Evolutionary conservation across 35 echinoderm and acorn worm genomes (phyloP).

Genomic region (Eucidaris tribuloides): DNA sequence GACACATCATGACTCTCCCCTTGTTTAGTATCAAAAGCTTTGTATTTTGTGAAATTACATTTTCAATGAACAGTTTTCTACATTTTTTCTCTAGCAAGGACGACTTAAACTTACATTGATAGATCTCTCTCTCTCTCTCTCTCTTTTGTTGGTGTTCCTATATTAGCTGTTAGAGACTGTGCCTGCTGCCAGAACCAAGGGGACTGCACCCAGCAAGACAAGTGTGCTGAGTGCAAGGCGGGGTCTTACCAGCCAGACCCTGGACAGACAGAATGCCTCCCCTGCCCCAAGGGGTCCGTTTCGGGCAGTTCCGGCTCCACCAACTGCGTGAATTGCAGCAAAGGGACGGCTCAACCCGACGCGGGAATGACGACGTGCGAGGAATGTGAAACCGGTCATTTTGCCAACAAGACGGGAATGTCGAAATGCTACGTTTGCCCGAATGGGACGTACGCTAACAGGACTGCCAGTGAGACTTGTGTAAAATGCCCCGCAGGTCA

Average conservation of each 20-base stretch:
- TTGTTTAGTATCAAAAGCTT: too few relatives aligned
- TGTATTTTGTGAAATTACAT: too few relatives aligned
- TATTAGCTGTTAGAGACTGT: conserved; percentile 20
- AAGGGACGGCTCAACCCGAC: not conserved
- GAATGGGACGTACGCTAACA: conserved; percentile 11
- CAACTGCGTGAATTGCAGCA: conserved; percentile 2
- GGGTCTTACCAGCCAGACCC: conserved; percentile 18
- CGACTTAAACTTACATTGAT: too few relatives aligned
- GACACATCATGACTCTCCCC: too few relatives aligned
- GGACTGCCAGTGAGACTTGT: conserved; percentile 17
- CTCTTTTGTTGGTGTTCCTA: too few relatives aligned
- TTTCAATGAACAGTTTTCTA: too few relatives aligned
- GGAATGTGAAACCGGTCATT: conserved; percentile 11
- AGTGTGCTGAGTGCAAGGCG: not conserved
- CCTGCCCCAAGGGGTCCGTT: conserved; percentile 11
- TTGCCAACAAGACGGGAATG: conserved; percentile 26
- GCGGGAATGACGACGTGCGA: not conserved
- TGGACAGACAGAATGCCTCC: conserved; percentile 8
- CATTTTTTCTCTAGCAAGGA: too few relatives aligned
- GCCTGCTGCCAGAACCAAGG: conserved; percentile 4
- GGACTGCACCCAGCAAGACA: not conserved
- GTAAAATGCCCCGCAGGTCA: conserved; percentile 15
- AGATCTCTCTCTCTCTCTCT: too few relatives aligned
- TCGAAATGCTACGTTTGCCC: not conserved
- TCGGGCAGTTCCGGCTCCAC: not conserved